Evolutionary conservation across 1,140 invertebrate species (phyloP).

Genomic region (Brachystomella parvula): DNA sequence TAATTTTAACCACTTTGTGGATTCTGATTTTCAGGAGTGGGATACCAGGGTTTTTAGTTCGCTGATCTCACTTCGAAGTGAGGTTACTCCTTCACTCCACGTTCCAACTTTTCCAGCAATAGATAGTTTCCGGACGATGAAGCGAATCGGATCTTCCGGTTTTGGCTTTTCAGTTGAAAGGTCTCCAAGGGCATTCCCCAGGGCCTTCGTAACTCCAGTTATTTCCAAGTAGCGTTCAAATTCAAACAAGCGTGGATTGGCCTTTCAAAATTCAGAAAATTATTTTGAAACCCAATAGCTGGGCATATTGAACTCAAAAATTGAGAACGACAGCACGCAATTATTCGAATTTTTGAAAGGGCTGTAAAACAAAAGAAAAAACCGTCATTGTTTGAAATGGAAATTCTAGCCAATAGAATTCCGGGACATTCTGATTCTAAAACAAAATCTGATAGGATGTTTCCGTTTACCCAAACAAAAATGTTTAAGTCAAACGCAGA

Average conservation of each 20-base stretch:
- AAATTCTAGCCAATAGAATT: too few relatives aligned
- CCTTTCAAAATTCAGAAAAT: too few relatives aligned
- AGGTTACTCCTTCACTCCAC: neutral
- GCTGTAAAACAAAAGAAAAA: slow-evolving; percentile 7
- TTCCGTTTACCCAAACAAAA: too few relatives aligned
- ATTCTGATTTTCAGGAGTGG: too few relatives aligned
- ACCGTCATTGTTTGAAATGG: too few relatives aligned
- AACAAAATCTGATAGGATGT: too few relatives aligned
- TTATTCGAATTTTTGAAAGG: neutral
- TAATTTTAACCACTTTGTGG: too few relatives aligned
- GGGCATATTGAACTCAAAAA: too few relatives aligned
- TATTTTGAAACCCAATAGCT: too few relatives aligned
- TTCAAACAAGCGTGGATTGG: neutral
- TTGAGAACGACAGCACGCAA: too few relatives aligned
- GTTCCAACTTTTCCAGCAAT: neutral
- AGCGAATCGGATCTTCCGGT: neutral
- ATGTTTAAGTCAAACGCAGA: too few relatives aligned
- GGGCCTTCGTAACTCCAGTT: neutral
- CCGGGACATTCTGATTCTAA: too few relatives aligned
- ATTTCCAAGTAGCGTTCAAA: slow-evolving; percentile 1
- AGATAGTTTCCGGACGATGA: neutral
- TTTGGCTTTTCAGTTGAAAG: neutral
- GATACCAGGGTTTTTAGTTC: neutral
- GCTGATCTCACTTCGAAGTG: neutral
- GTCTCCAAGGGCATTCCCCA: neutral